Evolutionary conservation across 2,797 vertebrate species (phyloP), one percentile per base, ranked within the genome.

Genomic region (Falco naumanni): DNA sequence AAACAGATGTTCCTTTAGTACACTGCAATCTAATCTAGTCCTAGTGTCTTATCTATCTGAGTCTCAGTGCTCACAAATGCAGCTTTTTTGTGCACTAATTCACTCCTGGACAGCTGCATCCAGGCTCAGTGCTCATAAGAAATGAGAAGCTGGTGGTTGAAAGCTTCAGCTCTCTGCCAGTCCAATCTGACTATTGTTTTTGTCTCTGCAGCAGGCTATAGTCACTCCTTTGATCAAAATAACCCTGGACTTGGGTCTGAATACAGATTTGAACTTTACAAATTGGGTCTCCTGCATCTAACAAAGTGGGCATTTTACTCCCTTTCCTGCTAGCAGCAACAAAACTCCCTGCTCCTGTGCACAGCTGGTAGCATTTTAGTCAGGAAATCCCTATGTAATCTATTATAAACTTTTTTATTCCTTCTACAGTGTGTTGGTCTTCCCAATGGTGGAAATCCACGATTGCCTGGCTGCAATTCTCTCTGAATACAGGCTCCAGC

Each of bases 311-410:
- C 48, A 83, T 95, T 96, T 96, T 95, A 68, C 61, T 95, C n/a
- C 28, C 71, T 89, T 95, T 93, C 63, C 56, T 70, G 34, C 66
- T 71, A 70, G 71, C 53, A 34, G 72, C 77, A 89, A 66, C 45
- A 85, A 19, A 89, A 45, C 61, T 89, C 65, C 29, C 50, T 39
- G 33, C 47, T 93, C n/a, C 75, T 6, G 1, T 29, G n/a, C 90
- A 91, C 95, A 96, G 93, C 86, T 96, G 93, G 93, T 87, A 95
- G 78, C 81, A 84, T 94, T 96, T 97, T 93, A 85, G 74, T 79
- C 70, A 63, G 56, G 70, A 88, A 94, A 61, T 92, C 71, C 57
- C 57, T 54, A 1, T 71, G 43, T 89, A 89, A 96, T 89, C 81
- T 53, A 6, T 79, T 76, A 43, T 54, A 60, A 60, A 77, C 83